Base-by-base conservation (phyloP, 2,888 invertebrate genomes). In the Schizotus pectinicornis region DNA sequence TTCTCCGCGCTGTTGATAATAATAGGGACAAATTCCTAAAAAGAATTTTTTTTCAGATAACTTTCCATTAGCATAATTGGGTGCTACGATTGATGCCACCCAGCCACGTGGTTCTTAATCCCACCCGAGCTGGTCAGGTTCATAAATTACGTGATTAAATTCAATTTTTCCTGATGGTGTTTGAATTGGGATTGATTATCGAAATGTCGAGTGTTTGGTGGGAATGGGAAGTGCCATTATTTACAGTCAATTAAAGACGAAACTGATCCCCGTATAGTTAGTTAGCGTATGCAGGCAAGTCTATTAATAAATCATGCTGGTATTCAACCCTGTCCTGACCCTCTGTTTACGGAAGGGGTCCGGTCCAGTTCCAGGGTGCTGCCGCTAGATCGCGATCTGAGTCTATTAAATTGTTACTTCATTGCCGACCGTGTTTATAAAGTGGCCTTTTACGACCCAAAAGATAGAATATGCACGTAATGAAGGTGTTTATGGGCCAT, bases 231-330 rank as follows among this genome's bases (percentile, higher is more conserved):
- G 64, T 67, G 65, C 59, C 63, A 67, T 69, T 66, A 72, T 70
- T 70, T 64, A 69, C 64, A 61, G 65, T 64, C 68, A 69, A 70
- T 70, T 70, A 70, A 67, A 65, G 67, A 68, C 62, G 65, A 69
- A 70, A 72, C 63, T 64, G 69, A 69, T 67, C 65, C 65, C 37
- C 38, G 36, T 35, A 47, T 36, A 39, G 47, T 46, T 45, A 46
- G 53, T 46, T 37, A 8, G 39, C 9, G 39, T 39, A 48, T 41
- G 36, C 45, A 50, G 45, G 30, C 50, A 22, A 31, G 55, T 64
- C 65, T 64, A 64, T 69, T 64, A 67, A 71, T 71, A 71, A 71
- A 71, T 71, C 69, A 70, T 69, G 63, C 62, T 58, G 62, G 62
- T 64, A 65, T 61, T 50, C 60, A 62, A 59, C 62, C 66, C 56